These are phyloP conservation scores for Menidia beryllina DNA, from an alignment of 2,113 vertebrate genomes.

Conservation along the genomic window DNA sequence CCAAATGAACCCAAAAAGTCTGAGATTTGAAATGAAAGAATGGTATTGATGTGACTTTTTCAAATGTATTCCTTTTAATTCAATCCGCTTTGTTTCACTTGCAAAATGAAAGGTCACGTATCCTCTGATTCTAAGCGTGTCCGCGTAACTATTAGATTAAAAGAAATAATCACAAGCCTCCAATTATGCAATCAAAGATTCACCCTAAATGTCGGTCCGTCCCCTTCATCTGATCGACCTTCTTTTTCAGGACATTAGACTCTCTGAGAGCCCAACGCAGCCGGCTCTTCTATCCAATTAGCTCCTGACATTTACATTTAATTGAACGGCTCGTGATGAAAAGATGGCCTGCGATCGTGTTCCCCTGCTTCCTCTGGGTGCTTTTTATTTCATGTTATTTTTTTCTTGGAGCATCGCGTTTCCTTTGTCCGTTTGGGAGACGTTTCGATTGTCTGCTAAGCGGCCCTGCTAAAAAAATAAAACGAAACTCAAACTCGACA, in stretches of 20 bases:
- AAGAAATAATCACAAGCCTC: slow-evolving; percentile 36
- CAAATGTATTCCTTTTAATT: too few relatives aligned
- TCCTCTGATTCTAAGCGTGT: background rate
- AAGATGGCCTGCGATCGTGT: background rate
- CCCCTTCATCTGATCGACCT: slow-evolving; percentile 15
- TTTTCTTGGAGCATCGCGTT: background rate
- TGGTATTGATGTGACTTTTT: too few relatives aligned
- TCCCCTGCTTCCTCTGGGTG: background rate
- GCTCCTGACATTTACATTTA: slow-evolving; percentile 50
- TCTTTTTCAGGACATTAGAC: slow-evolving; percentile 34
- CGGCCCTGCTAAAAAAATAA: slow-evolving; percentile 27
- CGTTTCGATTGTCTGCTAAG: slow-evolving; percentile 7
- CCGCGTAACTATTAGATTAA: slow-evolving; percentile 21
- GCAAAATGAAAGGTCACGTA: slow-evolving; percentile 9
- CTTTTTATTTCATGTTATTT: background rate
- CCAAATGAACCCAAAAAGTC: background rate
- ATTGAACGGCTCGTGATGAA: slow-evolving; percentile 24
- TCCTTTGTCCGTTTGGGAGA: background rate
- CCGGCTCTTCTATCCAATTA: slow-evolving; percentile 37
- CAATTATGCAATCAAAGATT: slow-evolving; percentile 43
- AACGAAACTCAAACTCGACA: background rate
- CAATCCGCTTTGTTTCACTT: background rate
- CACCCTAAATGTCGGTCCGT: slow-evolving; percentile 15
- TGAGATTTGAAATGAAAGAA: background rate
- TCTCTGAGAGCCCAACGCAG: slow-evolving; percentile 14